A percentile compares a stretch with the other conserved stretches of the same genome.
These are phyloP conservation scores for Spinus olivaceus DNA, from an alignment of 2,797 vertebrate species.

Conservation along the genomic window DNA sequence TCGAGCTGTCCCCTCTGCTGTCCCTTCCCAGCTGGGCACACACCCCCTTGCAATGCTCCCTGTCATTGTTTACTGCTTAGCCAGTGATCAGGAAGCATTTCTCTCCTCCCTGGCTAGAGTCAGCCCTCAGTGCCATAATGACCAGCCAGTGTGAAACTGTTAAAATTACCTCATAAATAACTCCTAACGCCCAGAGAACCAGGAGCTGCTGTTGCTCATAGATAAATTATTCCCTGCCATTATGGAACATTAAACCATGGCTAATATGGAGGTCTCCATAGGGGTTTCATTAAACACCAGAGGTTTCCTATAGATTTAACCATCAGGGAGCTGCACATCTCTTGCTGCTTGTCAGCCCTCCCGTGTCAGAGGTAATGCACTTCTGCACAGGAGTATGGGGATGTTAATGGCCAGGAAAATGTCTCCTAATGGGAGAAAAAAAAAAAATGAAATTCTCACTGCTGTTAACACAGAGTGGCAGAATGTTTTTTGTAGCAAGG, in stretches of 20 bases:
- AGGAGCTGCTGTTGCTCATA: slow-evolving; percentile 59
- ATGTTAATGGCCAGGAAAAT: slow-evolving; percentile 41
- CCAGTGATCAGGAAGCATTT: neutral
- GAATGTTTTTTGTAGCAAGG: neutral
- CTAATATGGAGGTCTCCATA: slow-evolving; percentile 63
- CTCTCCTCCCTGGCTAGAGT: slow-evolving; percentile 39
- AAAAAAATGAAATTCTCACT: neutral
- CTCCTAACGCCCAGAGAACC: slow-evolving; percentile 64
- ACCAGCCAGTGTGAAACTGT: slow-evolving; percentile 72
- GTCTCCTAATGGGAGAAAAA: neutral
- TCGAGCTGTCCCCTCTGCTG: neutral
- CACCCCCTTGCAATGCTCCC: neutral
- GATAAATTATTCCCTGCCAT: slow-evolving; percentile 74
- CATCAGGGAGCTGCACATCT: neutral
- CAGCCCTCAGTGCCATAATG: slow-evolving; percentile 70
- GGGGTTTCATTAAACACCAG: slow-evolving; percentile 72
- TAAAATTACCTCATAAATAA: slow-evolving; percentile 79
- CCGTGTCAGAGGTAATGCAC: slow-evolving; percentile 21
- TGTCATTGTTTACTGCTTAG: neutral
- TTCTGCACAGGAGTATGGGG: slow-evolving; percentile 4
- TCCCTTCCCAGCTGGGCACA: neutral
- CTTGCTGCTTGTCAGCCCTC: slow-evolving; percentile 10
- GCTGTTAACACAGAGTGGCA: neutral
- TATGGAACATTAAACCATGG: slow-evolving; percentile 67
- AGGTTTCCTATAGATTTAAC: slow-evolving; percentile 54